Conservation (phyloP, 2,888 invertebrate genomes). For the Dioctria rufipes region DNA sequence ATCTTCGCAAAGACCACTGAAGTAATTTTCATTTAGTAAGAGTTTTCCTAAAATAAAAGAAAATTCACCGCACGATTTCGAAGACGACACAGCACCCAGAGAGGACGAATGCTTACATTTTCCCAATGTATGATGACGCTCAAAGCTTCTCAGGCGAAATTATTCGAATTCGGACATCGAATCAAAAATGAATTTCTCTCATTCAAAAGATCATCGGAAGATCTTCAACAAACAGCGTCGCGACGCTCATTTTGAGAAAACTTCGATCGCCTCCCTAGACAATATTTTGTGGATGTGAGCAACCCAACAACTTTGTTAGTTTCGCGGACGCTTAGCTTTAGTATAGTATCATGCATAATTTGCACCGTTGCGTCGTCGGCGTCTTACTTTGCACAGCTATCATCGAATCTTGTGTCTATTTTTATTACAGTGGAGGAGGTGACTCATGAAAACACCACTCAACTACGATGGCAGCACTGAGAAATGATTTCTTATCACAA, state of each 20-base stretch:
- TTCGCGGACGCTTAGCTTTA: conserved; percentile 24
- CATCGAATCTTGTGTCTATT: conserved; percentile 39
- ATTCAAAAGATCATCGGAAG: conserved; percentile 20
- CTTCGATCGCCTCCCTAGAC: not conserved
- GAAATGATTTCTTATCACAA: not conserved
- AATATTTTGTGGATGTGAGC: not conserved
- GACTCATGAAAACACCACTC: conserved; percentile 42
- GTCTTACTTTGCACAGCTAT: conserved; percentile 17
- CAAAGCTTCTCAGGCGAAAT: conserved; percentile 14
- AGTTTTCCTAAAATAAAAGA: conserved; percentile 51
- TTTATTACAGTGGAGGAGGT: conserved; percentile 1
- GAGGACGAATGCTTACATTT: conserved; percentile 26
- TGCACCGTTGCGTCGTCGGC: conserved; percentile 47
- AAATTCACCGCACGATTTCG: conserved; percentile 34
- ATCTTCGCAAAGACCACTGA: conserved; percentile 72
- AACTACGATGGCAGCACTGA: conserved; percentile 42
- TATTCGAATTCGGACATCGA: conserved; percentile 40
- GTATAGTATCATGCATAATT: conserved; percentile 44
- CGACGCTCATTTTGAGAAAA: conserved; percentile 32
- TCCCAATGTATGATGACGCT: conserved; percentile 15
- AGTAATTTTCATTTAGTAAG: conserved; percentile 59
- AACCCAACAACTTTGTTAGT: not conserved
- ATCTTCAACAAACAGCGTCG: conserved; percentile 23
- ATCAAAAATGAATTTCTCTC: conserved; percentile 48
- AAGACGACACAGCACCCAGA: conserved; percentile 25